phyloP scores from a whole-genome alignment of 2,888 invertebrate genomes.

The Lissocephala sabroskyi region DNA sequence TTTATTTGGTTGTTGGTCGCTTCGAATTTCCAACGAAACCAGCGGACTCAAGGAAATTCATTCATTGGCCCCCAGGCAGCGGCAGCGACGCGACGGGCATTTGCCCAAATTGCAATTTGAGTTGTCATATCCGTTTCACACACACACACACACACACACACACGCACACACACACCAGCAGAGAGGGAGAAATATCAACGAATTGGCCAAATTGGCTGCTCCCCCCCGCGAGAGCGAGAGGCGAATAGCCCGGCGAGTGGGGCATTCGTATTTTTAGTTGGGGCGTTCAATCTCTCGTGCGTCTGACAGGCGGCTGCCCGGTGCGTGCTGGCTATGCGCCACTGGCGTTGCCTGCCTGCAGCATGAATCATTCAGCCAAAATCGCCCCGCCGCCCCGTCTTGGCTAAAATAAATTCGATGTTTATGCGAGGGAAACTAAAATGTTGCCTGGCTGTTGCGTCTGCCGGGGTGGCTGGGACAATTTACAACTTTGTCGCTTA shows the following conservation, averaged over 20 bases:
- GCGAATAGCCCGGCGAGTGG: slow-evolving; percentile 10
- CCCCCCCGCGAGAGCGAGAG: too few relatives aligned
- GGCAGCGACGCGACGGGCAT: too few relatives aligned
- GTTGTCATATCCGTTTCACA: slow-evolving; percentile 48
- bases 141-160: too few relatives aligned
- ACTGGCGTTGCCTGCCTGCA: slow-evolving; percentile 46
- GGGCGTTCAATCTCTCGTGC: slow-evolving; percentile 51
- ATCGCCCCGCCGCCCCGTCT: slow-evolving; percentile 7
- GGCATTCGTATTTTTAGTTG: slow-evolving; percentile 53
- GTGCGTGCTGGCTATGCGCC: slow-evolving; percentile 53
- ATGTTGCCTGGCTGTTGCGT: slow-evolving; percentile 14
- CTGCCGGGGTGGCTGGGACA: slow-evolving; percentile 41
- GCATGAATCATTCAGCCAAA: slow-evolving; percentile 48
- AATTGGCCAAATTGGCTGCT: too few relatives aligned
- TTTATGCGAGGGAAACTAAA: slow-evolving; percentile 42
- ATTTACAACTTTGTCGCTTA: slow-evolving; percentile 42
- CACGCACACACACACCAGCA: too few relatives aligned
- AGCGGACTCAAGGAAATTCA: too few relatives aligned
- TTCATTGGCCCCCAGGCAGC: too few relatives aligned
- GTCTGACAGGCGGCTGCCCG: slow-evolving; percentile 37
- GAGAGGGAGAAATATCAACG: too few relatives aligned
- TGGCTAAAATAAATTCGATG: slow-evolving; percentile 59
- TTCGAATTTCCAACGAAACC: too few relatives aligned
- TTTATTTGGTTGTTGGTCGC: too few relatives aligned
- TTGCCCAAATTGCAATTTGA: slow-evolving; percentile 28